Conservation (phyloP, 1,140 invertebrate species). For the Drosophila sucinea region DNA sequence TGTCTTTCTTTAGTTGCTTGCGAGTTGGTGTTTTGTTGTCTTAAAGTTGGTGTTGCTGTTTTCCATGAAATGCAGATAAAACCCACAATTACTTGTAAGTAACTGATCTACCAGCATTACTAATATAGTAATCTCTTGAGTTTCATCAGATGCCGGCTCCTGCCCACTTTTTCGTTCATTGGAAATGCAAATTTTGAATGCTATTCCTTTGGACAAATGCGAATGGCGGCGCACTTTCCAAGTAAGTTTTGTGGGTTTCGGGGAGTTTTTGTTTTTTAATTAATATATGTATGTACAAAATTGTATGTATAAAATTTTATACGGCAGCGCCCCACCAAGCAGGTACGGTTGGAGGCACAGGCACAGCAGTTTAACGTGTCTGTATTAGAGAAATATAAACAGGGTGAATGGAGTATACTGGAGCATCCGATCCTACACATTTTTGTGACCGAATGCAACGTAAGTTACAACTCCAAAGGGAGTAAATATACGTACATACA, state of each 20-base stretch:
- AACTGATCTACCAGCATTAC: not conserved
- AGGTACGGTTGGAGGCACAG: conserved; percentile 92
- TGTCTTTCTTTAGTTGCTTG: not conserved
- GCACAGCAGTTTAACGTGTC: conserved; percentile 92
- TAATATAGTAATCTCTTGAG: not conserved
- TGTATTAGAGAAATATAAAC: conserved; percentile 86
- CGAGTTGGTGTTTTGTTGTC: not conserved
- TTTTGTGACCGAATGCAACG: conserved; percentile 96
- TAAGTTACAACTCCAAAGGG: conserved; percentile 83
- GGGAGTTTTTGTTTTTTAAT: not conserved
- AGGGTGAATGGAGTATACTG: conserved; percentile 88
- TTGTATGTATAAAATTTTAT: not conserved
- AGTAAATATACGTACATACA: not conserved
- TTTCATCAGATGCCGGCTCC: conserved; percentile 91
- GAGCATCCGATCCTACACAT: conserved; percentile 96
- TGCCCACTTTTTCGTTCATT: conserved; percentile 93
- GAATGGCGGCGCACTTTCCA: conserved; percentile 95
- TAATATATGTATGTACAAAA: not conserved
- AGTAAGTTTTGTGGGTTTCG: not conserved
- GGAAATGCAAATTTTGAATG: conserved; percentile 89
- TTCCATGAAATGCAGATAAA: conserved; percentile 69
- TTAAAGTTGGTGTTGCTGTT: not conserved
- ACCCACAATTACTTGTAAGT: conserved; percentile 79
- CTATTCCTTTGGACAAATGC: conserved; percentile 92
- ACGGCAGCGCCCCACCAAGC: conserved; percentile 88